Conservation (phyloP, 1,140 invertebrate genomes). For the Andrena cerasifolii region DNA sequence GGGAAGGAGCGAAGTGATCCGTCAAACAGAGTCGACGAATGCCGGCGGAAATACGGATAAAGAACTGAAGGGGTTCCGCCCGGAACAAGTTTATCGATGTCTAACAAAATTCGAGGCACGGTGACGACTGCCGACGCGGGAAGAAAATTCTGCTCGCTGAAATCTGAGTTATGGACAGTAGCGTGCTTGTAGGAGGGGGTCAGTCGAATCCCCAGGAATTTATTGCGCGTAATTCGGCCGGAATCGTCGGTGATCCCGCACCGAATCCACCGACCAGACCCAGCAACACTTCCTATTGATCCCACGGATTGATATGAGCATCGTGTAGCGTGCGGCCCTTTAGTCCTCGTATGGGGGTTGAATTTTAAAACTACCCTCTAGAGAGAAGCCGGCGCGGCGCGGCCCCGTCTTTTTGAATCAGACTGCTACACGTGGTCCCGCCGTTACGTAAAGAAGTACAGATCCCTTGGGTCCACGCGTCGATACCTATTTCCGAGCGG, state of each 20-base stretch:
- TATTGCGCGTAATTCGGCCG: not conserved
- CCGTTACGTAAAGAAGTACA: slow-evolving; percentile 75
- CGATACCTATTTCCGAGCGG: slow-evolving; percentile 48
- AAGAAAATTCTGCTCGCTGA: not conserved
- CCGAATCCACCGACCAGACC: not conserved
- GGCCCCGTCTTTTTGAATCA: slow-evolving; percentile 76
- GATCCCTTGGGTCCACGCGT: slow-evolving; percentile 67
- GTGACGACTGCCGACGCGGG: too few relatives aligned
- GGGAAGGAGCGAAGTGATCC: not conserved
- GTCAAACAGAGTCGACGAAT: slow-evolving; percentile 28
- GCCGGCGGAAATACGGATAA: not conserved
- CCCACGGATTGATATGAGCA: slow-evolving; percentile 67
- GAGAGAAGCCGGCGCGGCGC: slow-evolving; percentile 61
- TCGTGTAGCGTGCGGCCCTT: slow-evolving; percentile 65
- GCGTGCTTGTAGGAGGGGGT: not conserved
- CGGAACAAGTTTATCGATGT: not conserved
- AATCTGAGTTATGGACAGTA: slow-evolving; percentile 24
- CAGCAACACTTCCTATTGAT: slow-evolving; percentile 51
- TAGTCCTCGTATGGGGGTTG: slow-evolving; percentile 72
- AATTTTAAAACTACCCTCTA: slow-evolving; percentile 78
- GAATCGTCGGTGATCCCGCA: slow-evolving; percentile 22
- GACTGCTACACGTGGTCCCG: slow-evolving; percentile 69
- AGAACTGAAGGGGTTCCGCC: not conserved
- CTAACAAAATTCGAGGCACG: not conserved
- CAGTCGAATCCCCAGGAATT: not conserved